Percentiles rank a stretch among this genome's conserved stretches.
phyloP scores from a whole-genome alignment of 2,888 invertebrate genomes.

The Timema podura region DNA sequence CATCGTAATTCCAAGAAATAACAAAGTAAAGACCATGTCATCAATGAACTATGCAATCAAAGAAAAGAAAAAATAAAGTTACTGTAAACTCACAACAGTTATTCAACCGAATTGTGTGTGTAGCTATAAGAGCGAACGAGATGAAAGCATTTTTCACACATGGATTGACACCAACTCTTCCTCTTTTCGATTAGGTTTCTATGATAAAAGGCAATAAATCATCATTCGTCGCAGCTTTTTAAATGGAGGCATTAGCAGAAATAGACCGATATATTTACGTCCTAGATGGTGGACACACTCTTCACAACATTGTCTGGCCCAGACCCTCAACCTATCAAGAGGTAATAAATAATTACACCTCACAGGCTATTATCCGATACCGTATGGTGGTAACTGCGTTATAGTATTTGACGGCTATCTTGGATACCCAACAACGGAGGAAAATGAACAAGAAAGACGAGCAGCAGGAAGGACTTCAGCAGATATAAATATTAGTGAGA shows the following conservation, averaged over 20 bases:
- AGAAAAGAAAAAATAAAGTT: background rate
- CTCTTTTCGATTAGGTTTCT: background rate
- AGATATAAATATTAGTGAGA: no score
- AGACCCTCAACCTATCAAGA: background rate
- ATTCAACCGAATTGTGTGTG: background rate
- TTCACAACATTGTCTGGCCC: background rate
- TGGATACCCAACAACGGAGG: no score
- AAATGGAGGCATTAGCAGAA: background rate
- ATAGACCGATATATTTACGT: background rate
- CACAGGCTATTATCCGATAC: background rate
- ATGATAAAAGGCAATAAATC: background rate
- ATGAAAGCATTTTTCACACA: background rate
- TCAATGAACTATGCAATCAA: background rate
- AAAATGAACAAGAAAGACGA: no score
- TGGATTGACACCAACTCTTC: background rate
- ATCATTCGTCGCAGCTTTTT: background rate
- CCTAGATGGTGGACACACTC: background rate
- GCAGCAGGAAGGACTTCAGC: no score
- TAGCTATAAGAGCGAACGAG: background rate
- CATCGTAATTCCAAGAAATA: no score
- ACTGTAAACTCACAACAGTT: background rate
- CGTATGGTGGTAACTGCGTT: background rate
- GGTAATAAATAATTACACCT: background rate
- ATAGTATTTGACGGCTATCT: no score
- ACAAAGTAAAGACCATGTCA: background rate